Conservation (phyloP, 2,797 vertebrate genomes). For the Zalophus californianus region DNA sequence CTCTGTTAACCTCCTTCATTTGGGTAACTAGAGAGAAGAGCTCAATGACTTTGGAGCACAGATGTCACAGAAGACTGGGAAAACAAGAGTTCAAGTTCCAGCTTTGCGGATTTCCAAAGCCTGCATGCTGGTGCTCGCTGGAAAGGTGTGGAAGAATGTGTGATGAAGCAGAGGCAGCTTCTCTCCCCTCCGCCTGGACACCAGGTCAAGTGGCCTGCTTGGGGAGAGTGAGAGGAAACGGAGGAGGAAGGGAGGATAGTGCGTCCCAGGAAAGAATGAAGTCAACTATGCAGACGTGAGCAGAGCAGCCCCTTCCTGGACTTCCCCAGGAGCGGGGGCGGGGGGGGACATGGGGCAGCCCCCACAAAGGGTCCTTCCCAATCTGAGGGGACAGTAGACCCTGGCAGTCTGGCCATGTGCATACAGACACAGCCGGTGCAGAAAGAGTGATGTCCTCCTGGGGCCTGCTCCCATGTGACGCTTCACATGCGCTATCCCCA, state of each 20-base stretch:
- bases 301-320: neutral
- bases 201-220: neutral
- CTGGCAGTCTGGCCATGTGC: accelerated
- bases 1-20: neutral
- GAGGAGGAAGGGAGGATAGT: accelerated
- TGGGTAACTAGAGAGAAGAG: neutral
- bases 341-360: accelerated
- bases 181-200: neutral
- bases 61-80: neutral
- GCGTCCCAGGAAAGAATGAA: neutral
- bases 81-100: neutral
- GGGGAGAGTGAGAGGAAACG: accelerated
- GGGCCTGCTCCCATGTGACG: neutral
- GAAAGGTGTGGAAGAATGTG: neutral
- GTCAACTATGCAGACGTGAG: accelerated
- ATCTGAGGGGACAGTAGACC: neutral
- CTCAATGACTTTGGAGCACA: neutral
- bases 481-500: neutral
- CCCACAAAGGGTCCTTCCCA: neutral
- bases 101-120: constrained; percentile 1
- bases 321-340: accelerated
- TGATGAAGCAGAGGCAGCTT: neutral
- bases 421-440: neutral
- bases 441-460: neutral
- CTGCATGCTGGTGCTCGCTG: neutral